A percentile compares a stretch with the other conserved stretches of the same genome.
Conservation (phyloP, 1,140 invertebrate genomes). For the Drosophila hydei region DNA sequence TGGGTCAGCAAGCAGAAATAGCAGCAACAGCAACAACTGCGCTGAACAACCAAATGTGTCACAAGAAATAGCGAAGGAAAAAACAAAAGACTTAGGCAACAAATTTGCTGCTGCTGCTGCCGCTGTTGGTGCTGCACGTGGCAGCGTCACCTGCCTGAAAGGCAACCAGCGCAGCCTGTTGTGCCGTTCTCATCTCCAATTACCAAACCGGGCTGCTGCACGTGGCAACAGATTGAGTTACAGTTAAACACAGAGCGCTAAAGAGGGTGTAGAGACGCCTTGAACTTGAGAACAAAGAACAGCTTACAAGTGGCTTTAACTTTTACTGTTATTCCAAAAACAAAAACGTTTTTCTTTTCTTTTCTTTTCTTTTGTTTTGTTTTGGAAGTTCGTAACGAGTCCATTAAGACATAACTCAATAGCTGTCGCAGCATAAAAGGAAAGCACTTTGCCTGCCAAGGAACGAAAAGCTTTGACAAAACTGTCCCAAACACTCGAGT, state of each 20-base stretch:
- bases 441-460: neutral
- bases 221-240: conserved; percentile 42
- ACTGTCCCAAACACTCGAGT: neutral
- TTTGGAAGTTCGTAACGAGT: neutral
- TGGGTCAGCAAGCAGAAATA: conserved; percentile 54
- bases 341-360: neutral
- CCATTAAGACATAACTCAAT: neutral
- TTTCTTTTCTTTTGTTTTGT: neutral
- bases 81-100: conserved; percentile 63
- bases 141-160: conserved; percentile 19
- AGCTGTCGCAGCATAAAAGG: neutral
- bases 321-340: conserved; percentile 15
- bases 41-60: conserved; percentile 53
- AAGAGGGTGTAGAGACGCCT: conserved; percentile 1
- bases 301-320: neutral
- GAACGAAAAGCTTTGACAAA: neutral
- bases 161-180: conserved; percentile 35
- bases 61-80: conserved; percentile 24
- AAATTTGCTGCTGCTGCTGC: conserved; percentile 38
- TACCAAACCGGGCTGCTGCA: conserved; percentile 46
- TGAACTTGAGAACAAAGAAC: conserved; percentile 49
- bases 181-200: conserved; percentile 50
- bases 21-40: conserved; percentile 3
- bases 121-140: conserved; percentile 38
- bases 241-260: conserved; percentile 23